Conservation (phyloP, 2,113 vertebrate species). For the Sardina pilchardus region DNA sequence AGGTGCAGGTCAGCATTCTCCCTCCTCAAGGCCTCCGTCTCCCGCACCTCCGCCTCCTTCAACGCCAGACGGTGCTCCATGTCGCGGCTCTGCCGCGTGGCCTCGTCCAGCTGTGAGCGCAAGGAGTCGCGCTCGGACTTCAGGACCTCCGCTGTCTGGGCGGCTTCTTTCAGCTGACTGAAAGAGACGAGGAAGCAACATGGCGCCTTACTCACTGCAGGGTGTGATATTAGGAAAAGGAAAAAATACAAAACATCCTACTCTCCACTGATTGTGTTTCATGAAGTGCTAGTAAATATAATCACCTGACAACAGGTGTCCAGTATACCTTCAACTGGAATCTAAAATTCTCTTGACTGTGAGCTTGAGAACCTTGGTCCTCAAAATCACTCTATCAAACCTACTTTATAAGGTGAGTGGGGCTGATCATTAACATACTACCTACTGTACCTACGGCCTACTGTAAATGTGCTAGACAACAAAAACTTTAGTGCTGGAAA, state of each 20-base stretch:
- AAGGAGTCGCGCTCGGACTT: conserved; percentile 69
- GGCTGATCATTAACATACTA: neutral
- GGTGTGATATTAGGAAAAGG: neutral
- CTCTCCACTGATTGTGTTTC: neutral
- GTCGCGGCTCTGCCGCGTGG: conserved; percentile 64
- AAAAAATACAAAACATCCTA: neutral
- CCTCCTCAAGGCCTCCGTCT: conserved; percentile 63
- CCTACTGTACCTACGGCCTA: no score
- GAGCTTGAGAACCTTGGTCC: neutral
- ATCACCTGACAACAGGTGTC: neutral
- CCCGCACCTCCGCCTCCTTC: conserved; percentile 59
- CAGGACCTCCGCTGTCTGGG: conserved; percentile 64
- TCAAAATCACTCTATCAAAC: neutral
- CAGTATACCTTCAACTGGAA: neutral
- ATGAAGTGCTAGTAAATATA: neutral
- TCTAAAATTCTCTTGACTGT: neutral
- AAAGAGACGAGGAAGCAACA: conserved; percentile 17
- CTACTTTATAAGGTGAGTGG: neutral
- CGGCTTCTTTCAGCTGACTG: conserved; percentile 73
- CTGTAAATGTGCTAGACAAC: no score
- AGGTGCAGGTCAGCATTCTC: conserved; percentile 72
- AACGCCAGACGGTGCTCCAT: conserved; percentile 69
- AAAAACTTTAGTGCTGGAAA: neutral
- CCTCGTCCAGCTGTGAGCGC: conserved; percentile 60
- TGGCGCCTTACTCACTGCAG: neutral